phyloP scores from a whole-genome alignment of 2,888 invertebrate species.

The Zygaena filipendulae region DNA sequence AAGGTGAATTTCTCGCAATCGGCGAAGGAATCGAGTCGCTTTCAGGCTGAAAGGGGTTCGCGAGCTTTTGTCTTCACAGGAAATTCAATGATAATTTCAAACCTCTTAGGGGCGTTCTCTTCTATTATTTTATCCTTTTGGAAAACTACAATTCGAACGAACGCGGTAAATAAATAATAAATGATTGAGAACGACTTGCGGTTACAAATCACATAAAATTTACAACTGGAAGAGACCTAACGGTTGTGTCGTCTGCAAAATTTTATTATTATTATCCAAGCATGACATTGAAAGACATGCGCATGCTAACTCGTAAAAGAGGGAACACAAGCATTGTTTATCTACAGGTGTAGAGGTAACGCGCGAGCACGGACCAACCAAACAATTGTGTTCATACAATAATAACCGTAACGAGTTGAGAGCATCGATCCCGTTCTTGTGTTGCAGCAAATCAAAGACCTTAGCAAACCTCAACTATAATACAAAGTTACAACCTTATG shows the following conservation, averaged over 20 bases:
- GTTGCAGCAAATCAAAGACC: slow-evolving; percentile 29
- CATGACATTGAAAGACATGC: no score
- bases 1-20: slow-evolving; percentile 42
- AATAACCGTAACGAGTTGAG: slow-evolving; percentile 49
- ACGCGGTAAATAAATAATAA: no score
- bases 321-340: slow-evolving; percentile 34
- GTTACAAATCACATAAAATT: no score
- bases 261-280: no score
- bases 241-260: no score
- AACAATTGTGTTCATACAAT: slow-evolving; percentile 49
- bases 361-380: slow-evolving; percentile 36
- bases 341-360: slow-evolving; percentile 28
- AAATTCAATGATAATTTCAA: slow-evolving; percentile 17
- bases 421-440: slow-evolving; percentile 44
- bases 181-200: no score
- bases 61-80: slow-evolving; percentile 31
- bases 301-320: no score
- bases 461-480: slow-evolving; percentile 17
- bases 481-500: no score
- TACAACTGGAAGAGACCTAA: no score
- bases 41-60: slow-evolving; percentile 34
- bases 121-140: no score
- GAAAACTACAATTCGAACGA: no score
- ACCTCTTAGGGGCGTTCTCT: no score
- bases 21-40: slow-evolving; percentile 37